Evolutionary conservation across 30 jellyfish, hydroid and myxozoan species (phyloP), one percentile per base, ranked within the genome.

Genomic region (Hydra vulgaris): DNA sequence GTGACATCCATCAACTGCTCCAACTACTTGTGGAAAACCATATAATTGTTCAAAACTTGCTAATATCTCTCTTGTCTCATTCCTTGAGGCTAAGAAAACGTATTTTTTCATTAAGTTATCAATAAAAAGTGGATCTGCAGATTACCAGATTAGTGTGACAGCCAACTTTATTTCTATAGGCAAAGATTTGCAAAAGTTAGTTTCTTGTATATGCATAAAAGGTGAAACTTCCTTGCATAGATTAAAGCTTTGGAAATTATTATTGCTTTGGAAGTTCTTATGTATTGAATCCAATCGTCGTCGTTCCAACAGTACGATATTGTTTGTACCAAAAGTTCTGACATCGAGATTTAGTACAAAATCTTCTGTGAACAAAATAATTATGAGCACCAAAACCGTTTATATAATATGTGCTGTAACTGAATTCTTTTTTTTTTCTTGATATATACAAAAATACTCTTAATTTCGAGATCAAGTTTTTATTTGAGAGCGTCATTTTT

Each of bases 1-100:
- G 79, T 76, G 84, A 25, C 72, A 53, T n/a, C 84, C 79, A 52
- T 76, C 84, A 25, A 76, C 15, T 23, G 84, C 82, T n/a, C 79
- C 84, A 76, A 76, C 84, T 17, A 77, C 56, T 76, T 76, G 84
- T 23, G 84, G 84, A 53, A 76, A 76, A 25, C 56, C 27, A 24
- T 25, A 76, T 76, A n/a, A 18, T 76, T 53, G 7, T 76, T 76
- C 84, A 76, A 76, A 52, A 25, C 23, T 77, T 52, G 23, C 56
- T 18, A 76, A 7, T 21, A 76, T 52, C 72, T 52, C 24, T 4
- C 5, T 52, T 52, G 56, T 21, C 7, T 76, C 79, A 1, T 23
- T 82, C 22, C 84, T 52, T 21, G 84, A 23, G 7, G 84, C 82
- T 23, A 76, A 21, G 21, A 15, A 25, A 17, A 76, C n/a, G 56